These are phyloP conservation scores for Steinernema scapterisci DNA, from an alignment of 2,888 invertebrate species.

Conservation along the genomic window DNA sequence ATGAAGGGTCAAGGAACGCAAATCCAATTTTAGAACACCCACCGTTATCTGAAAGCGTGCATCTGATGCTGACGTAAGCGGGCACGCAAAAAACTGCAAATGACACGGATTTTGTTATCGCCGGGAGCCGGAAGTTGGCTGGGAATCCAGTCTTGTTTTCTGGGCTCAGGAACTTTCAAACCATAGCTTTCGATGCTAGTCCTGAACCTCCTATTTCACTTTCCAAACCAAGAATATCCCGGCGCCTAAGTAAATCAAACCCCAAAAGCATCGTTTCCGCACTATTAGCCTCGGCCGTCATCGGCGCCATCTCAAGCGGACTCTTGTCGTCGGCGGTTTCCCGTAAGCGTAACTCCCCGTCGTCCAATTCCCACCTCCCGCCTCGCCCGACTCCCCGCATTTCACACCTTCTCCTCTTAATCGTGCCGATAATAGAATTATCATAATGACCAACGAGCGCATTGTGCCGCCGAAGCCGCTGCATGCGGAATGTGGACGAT, in stretches of 20 bases:
- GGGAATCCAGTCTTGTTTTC: too few species aligned
- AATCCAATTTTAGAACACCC: too few species aligned
- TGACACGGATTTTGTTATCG: too few species aligned
- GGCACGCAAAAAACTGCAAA: too few species aligned
- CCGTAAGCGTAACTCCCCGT: background rate
- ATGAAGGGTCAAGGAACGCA: too few species aligned
- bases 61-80: too few species aligned
- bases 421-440: constrained; percentile 6
- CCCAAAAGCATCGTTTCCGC: constrained; percentile 20
- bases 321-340: background rate
- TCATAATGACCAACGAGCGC: constrained; percentile 21
- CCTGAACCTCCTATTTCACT: background rate
- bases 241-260: background rate
- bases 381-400: background rate
- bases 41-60: too few species aligned
- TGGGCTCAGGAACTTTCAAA: too few species aligned
- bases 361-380: too few species aligned
- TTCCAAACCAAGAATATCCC: background rate
- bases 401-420: background rate
- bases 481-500: background rate
- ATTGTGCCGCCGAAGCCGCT: too few species aligned
- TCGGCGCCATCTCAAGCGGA: background rate
- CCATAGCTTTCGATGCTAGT: too few species aligned
- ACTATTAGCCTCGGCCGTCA: constrained; percentile 5
- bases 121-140: too few species aligned